phyloP scores from a whole-genome alignment of 2,113 vertebrate species.

The Struthio camelus region DNA sequence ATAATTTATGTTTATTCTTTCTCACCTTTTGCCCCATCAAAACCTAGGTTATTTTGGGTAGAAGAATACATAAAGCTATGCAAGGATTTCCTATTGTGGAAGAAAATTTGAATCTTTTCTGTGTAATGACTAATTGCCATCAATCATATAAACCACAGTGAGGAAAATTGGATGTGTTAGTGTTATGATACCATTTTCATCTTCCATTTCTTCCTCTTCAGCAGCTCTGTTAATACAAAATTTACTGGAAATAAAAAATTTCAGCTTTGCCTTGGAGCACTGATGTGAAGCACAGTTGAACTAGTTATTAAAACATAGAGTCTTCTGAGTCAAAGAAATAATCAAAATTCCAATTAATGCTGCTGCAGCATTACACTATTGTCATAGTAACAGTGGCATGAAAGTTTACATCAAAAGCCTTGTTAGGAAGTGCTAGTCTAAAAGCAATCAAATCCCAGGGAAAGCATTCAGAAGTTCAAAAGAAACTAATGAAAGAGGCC shows the following conservation, averaged over 20 bases:
- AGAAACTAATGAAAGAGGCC: constrained; percentile 62
- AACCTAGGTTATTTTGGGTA: not conserved
- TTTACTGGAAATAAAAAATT: constrained; percentile 20
- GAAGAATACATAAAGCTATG: not conserved
- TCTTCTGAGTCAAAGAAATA: constrained; percentile 49
- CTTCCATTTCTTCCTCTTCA: constrained; percentile 5
- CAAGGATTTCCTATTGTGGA: not conserved
- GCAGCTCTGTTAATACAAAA: not conserved
- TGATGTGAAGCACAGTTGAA: constrained; percentile 40
- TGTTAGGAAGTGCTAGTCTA: constrained; percentile 48
- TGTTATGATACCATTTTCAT: not conserved
- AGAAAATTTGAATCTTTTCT: not conserved
- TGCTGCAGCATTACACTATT: constrained; percentile 28
- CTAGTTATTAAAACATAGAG: constrained; percentile 65
- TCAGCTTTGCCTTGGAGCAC: constrained; percentile 32
- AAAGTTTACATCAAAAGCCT: constrained; percentile 69
- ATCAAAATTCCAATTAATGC: constrained; percentile 66
- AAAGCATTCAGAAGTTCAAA: constrained; percentile 69
- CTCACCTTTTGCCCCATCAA: not conserved
- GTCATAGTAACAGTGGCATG: constrained; percentile 66
- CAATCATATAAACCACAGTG: not conserved
- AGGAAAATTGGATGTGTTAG: not conserved
- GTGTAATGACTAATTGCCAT: not conserved
- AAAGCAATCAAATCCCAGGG: constrained; percentile 60
- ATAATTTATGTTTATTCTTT: not conserved